Base-by-base conservation (phyloP, 2,888 invertebrate species). In the Patella depressa region DNA sequence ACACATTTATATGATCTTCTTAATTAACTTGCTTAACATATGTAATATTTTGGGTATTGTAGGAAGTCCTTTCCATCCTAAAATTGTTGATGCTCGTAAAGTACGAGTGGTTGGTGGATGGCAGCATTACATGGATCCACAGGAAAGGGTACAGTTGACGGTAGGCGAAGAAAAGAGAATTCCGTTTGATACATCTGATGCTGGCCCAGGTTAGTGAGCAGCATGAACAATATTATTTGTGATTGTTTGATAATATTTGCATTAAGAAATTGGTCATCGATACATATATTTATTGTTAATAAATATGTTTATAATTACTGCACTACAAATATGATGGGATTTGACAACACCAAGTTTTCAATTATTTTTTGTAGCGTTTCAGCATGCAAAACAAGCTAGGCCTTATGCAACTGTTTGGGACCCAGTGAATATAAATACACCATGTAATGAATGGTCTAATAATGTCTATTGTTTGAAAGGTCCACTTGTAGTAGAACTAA, bases 131-230 rank as follows among this genome's bases (percentile, higher is more conserved):
- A 92, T 95, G 83, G 96, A 97, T 91, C 94, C 94, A 78, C 93
- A 92, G 70, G 92, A 92, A 79, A 85, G 91, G n/a, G 88, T 93
- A 57, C 90, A 90, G 72, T 90, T 93, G 71, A 88, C 89, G 14
- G 90, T 93, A 53, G 92, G 92, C 9, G 92, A 93, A 85, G 92
- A 92, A 80, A 93, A 92, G 81, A 89, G 89, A 80, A 88, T 98
- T 29, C 95, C 96, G 2, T 95, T 98, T 84, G 98, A 98, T 90
- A 95, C 95, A 0, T 94, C 95, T 71, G 96, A 96, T 88, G 98
- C 97, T 0, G 98, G 98, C 0, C 97, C 98, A 2, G 91, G 91
- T 90, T 80, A 79, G 74, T 54, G 29, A 5, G 1, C 19, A 45
- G 9, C 4, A 3, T 45, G n/a, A 72, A 34, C 14, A n/a, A 12